phyloP scores from a whole-genome alignment of 1,140 invertebrate species.

The Heliothis virescens region DNA sequence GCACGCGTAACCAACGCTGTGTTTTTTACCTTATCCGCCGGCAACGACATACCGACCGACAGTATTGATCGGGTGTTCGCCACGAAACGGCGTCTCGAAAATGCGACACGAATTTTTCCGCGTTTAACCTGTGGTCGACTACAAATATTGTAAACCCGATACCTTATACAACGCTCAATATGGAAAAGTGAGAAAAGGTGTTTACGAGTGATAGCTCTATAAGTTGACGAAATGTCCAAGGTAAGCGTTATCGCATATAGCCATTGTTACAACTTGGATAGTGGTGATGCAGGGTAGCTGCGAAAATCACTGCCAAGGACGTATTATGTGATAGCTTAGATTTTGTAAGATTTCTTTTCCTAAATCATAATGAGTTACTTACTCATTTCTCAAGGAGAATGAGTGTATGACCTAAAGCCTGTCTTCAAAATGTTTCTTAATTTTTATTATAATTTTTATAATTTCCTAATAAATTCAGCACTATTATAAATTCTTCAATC shows the following conservation, averaged over 20 bases:
- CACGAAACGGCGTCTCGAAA: slow-evolving; percentile 78
- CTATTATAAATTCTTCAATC: background rate
- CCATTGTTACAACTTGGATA: slow-evolving; percentile 37
- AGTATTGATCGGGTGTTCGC: slow-evolving; percentile 83
- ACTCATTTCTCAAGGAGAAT: too few species aligned
- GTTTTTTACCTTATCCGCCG: slow-evolving; percentile 80
- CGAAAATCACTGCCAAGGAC: slow-evolving; percentile 77
- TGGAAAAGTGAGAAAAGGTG: slow-evolving; percentile 65
- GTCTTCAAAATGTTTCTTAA: background rate
- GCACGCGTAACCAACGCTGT: slow-evolving; percentile 72
- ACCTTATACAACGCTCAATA: slow-evolving; percentile 46
- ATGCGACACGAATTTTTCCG: slow-evolving; percentile 74
- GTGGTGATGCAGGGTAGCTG: slow-evolving; percentile 44
- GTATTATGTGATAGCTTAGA: slow-evolving; percentile 45
- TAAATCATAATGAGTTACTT: too few species aligned
- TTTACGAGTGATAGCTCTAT: slow-evolving; percentile 47
- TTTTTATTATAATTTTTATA: too few species aligned
- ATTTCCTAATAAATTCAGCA: background rate
- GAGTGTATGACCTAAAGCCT: background rate
- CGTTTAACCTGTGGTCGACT: slow-evolving; percentile 62
- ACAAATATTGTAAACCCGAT: slow-evolving; percentile 29
- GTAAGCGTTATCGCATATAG: slow-evolving; percentile 61
- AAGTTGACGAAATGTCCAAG: slow-evolving; percentile 79
- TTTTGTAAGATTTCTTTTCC: slow-evolving; percentile 20
- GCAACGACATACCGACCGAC: slow-evolving; percentile 66